A percentile compares a stretch with the other conserved stretches of the same genome.
Evolutionary conservation across 2,797 vertebrate species (phyloP).

Genomic region (Monodelphis domestica): DNA sequence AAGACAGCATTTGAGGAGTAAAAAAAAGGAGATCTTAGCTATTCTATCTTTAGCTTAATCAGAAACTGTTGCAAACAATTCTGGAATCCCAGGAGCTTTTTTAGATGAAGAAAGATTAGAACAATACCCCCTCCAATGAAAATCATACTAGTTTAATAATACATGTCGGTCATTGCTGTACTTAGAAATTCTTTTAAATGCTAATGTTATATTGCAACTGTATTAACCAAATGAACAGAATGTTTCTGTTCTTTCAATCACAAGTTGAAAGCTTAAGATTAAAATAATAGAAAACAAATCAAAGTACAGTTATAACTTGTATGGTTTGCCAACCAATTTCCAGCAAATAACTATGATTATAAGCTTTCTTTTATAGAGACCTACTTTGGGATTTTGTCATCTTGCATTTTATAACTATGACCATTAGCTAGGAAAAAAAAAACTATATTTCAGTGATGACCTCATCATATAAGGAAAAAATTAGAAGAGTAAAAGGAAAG

Average conservation of each 20-base stretch:
- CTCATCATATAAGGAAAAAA: too few species aligned
- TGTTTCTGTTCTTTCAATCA: slow-evolving; percentile 15
- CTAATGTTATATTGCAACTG: background rate
- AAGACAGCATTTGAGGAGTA: slow-evolving; percentile 32
- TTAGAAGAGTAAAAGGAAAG: too few species aligned
- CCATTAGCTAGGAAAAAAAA: too few species aligned
- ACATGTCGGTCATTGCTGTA: background rate
- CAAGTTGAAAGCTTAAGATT: background rate
- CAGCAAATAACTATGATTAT: too few species aligned
- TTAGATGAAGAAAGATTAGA: slow-evolving; percentile 16
- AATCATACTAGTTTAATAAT: background rate
- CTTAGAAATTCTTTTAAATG: background rate
- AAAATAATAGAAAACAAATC: slow-evolving; percentile 11
- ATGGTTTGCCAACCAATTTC: too few species aligned
- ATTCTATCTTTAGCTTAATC: slow-evolving; percentile 18
- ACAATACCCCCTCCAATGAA: background rate
- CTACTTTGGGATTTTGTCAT: too few species aligned
- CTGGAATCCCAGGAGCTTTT: background rate
- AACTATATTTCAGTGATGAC: too few species aligned
- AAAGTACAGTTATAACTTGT: background rate
- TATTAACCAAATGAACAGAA: background rate
- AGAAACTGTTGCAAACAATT: slow-evolving; percentile 26
- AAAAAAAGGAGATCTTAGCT: background rate
- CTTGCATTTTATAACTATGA: too few species aligned
- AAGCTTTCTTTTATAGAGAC: too few species aligned